Evolutionary conservation across 2,113 vertebrate species (phyloP).

Genomic region (Xiphophorus couchianus): DNA sequence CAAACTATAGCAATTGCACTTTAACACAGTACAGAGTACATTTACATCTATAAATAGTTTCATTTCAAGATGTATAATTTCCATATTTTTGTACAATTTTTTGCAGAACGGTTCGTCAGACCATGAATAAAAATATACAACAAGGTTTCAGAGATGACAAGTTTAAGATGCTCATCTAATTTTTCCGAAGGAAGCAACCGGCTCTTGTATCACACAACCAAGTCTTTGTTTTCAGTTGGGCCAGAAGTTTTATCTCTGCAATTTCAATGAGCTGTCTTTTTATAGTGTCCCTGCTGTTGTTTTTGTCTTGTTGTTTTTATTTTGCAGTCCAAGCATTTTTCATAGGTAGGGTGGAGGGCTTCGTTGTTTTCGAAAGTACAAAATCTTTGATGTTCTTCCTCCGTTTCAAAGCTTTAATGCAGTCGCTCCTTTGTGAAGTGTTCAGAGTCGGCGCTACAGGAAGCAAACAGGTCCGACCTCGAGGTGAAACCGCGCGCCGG

Average conservation of each 20-base stretch:
- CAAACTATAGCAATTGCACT: constrained; percentile 86
- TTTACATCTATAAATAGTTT: constrained; percentile 78
- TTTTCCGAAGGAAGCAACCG: constrained; percentile 33
- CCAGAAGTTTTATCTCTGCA: constrained; percentile 53
- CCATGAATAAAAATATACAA: constrained; percentile 71
- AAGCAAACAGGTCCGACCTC: constrained; percentile 96
- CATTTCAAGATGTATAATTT: constrained; percentile 48
- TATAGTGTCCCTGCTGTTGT: constrained; percentile 28
- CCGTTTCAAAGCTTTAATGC: background rate
- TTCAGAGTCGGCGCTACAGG: constrained; percentile 73
- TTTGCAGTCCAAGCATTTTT: constrained; percentile 72
- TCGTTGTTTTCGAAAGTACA: constrained; percentile 17
- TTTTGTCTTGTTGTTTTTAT: background rate
- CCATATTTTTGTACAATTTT: constrained; percentile 46
- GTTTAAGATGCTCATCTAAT: constrained; percentile 30
- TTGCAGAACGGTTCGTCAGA: constrained; percentile 28
- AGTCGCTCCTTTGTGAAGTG: constrained; percentile 18
- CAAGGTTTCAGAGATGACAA: constrained; percentile 46
- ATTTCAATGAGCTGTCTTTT: constrained; percentile 31
- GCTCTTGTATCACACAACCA: constrained; percentile 42
- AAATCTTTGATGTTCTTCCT: background rate
- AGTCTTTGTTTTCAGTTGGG: constrained; percentile 60
- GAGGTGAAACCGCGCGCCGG: constrained; percentile 87
- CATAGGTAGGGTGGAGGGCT: constrained; percentile 1
- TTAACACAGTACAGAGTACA: constrained; percentile 88